Percentiles rank a stretch among this genome's conserved stretches.
Evolutionary conservation across 30 jellyfish, hydroid and myxozoan species (phyloP).

Genomic region (Chironex yamaguchii): DNA sequence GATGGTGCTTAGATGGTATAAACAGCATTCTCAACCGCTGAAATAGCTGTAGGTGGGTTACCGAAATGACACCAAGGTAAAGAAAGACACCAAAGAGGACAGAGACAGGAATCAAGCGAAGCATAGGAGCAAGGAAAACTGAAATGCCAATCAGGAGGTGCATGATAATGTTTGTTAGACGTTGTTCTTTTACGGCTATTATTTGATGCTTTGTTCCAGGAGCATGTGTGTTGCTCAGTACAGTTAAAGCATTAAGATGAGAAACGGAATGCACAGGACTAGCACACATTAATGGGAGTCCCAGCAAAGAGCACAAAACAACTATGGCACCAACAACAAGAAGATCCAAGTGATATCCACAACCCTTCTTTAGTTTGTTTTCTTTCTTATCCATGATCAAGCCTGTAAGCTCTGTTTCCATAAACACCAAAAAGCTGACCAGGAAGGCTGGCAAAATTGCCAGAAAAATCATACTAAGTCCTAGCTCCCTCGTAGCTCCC

Average conservation of each 20-base stretch:
- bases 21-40: slow-evolving; percentile 75
- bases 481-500: slow-evolving; percentile 38
- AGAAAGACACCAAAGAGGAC: slow-evolving; percentile 85
- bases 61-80: slow-evolving; percentile 82
- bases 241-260: slow-evolving; percentile 78
- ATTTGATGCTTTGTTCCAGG: slow-evolving; percentile 87
- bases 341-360: slow-evolving; percentile 82
- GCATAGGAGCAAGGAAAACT: slow-evolving; percentile 75
- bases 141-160: slow-evolving; percentile 82
- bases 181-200: slow-evolving; percentile 80
- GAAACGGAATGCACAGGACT: slow-evolving; percentile 87
- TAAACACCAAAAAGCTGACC: slow-evolving; percentile 76
- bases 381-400: slow-evolving; percentile 82
- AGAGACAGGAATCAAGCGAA: slow-evolving; percentile 78
- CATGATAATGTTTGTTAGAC: slow-evolving; percentile 80
- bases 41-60: slow-evolving; percentile 65
- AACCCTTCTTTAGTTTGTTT: slow-evolving; percentile 78
- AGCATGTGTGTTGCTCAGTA: slow-evolving; percentile 70
- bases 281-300: slow-evolving; percentile 95
- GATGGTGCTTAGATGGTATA: slow-evolving; percentile 80
- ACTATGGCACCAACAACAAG: slow-evolving; percentile 72
- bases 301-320: slow-evolving; percentile 63
- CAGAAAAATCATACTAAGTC: slow-evolving; percentile 27
- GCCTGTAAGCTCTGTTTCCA: slow-evolving; percentile 85
- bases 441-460: slow-evolving; percentile 83